phyloP scores from a whole-genome alignment of 2,888 invertebrate species.

The Holacanthella duospinosa region DNA sequence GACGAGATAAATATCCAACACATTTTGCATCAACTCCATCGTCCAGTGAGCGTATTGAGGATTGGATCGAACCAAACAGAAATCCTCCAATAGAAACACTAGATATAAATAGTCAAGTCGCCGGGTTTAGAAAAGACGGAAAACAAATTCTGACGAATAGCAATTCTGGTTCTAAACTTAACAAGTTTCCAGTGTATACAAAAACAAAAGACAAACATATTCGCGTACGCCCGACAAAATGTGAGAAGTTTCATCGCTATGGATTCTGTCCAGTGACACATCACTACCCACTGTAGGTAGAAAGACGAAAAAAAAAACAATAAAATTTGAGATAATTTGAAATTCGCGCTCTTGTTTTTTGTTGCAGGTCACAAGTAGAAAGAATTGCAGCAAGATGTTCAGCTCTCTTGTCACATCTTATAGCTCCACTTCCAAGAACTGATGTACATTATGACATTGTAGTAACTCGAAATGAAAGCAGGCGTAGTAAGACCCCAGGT shows the following conservation, averaged over 20 bases:
- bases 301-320: too few species aligned
- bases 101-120: neutral
- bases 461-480: conserved; percentile 7
- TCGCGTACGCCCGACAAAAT: conserved; percentile 22
- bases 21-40: neutral
- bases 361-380: conserved; percentile 27
- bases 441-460: conserved; percentile 32
- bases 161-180: neutral
- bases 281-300: conserved; percentile 35
- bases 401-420: conserved; percentile 35
- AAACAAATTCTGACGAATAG: neutral
- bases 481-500: neutral
- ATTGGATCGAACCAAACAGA: conserved; percentile 19
- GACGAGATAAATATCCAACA: too few species aligned
- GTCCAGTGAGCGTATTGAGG: conserved; percentile 26
- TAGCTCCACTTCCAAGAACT: conserved; percentile 35
- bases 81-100: neutral
- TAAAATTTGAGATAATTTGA: too few species aligned
- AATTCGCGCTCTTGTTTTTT: too few species aligned
- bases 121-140: neutral
- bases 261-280: conserved; percentile 36
- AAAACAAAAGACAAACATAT: conserved; percentile 1
- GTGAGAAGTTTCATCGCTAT: conserved; percentile 34
- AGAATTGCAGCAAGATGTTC: conserved; percentile 34
- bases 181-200: conserved; percentile 14